Conservation (phyloP, 2,113 vertebrate species). For the Upupa epops region DNA sequence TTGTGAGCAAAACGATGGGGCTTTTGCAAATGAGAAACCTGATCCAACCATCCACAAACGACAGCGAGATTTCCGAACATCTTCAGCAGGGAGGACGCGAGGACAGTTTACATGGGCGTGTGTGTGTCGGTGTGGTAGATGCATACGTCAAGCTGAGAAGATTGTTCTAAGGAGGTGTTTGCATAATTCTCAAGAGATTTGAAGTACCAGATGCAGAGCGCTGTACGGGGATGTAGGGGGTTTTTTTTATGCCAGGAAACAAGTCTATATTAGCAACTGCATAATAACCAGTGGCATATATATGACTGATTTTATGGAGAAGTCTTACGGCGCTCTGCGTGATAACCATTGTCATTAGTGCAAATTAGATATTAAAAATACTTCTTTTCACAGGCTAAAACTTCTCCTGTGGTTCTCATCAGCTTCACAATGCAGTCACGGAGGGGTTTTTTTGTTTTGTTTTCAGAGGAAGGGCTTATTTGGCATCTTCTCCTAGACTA, state of each 20-base stretch:
- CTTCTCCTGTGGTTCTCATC: background rate
- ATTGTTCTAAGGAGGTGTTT: background rate
- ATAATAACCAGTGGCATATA: background rate
- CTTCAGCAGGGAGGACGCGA: background rate
- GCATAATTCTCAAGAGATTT: background rate
- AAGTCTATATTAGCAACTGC: background rate
- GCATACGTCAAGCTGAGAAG: background rate
- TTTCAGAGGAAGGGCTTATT: background rate
- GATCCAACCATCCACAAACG: conserved; percentile 6
- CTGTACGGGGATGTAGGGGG: background rate
- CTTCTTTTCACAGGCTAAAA: background rate
- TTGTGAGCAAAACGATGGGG: background rate
- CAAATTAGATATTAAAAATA: background rate
- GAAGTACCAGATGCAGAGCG: background rate
- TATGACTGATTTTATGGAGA: background rate
- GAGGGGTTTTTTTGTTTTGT: background rate
- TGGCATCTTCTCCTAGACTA: background rate
- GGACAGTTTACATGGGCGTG: background rate
- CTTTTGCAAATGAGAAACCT: conserved; percentile 2
- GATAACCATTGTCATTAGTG: background rate
- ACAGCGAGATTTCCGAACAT: background rate
- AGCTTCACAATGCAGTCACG: background rate
- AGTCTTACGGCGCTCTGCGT: background rate
- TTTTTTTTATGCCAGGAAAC: background rate
- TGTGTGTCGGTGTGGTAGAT: background rate